phyloP scores from a whole-genome alignment of 2,888 invertebrate genomes.

The Pollenia angustigena region DNA sequence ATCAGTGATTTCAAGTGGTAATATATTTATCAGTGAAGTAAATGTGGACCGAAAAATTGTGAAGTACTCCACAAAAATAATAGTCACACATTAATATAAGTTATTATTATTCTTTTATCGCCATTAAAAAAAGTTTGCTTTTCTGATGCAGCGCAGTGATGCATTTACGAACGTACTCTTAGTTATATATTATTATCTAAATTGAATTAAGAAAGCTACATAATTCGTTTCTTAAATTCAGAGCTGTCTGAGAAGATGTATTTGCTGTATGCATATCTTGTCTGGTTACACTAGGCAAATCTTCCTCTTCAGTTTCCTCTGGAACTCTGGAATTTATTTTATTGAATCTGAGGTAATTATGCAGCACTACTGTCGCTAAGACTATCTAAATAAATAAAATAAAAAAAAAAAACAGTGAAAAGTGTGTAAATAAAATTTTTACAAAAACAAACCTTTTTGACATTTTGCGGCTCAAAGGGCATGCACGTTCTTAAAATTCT shows the following conservation, averaged over 20 bases:
- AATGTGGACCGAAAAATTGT: too few species aligned
- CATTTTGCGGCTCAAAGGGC: slow-evolving; percentile 12
- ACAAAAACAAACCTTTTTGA: slow-evolving; percentile 19
- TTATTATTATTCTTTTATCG: too few species aligned
- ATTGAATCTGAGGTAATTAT: slow-evolving; percentile 9
- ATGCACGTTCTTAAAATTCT: slow-evolving; percentile 16
- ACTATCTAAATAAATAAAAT: slow-evolving; percentile 20
- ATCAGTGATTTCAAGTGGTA: too few species aligned
- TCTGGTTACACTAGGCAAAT: neutral
- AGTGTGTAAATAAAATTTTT: neutral
- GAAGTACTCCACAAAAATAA: too few species aligned
- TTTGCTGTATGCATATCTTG: slow-evolving; percentile 31
- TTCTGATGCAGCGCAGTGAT: too few species aligned
- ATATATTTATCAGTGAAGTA: too few species aligned
- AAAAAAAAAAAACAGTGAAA: neutral
- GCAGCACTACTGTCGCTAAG: slow-evolving; percentile 24
- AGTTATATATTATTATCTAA: neutral
- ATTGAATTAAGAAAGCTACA: slow-evolving; percentile 7
- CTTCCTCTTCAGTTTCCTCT: neutral
- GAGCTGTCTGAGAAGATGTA: slow-evolving; percentile 19
- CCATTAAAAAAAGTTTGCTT: too few species aligned
- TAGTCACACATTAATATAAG: too few species aligned
- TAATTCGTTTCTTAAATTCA: slow-evolving; percentile 26
- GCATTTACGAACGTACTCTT: too few species aligned
- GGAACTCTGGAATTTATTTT: slow-evolving; percentile 6